Evolutionary conservation across 2,113 vertebrate genomes (phyloP).

Genomic region (Mobula birostris): DNA sequence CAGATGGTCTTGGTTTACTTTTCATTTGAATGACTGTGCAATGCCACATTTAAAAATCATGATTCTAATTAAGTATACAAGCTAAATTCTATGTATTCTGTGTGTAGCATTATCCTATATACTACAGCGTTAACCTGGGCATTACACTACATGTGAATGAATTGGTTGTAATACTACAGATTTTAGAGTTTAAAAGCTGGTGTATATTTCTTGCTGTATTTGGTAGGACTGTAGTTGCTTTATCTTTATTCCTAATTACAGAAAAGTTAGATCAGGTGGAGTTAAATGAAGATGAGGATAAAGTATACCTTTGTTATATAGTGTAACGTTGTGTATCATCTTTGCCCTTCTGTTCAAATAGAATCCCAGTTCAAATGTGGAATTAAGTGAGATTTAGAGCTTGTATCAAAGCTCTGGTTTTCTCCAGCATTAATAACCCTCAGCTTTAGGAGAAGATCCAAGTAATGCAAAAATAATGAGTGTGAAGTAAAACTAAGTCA

Average conservation of each 20-base stretch:
- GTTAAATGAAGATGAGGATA: background rate
- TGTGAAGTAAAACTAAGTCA: background rate
- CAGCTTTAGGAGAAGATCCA: background rate
- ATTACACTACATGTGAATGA: background rate
- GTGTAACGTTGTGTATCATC: background rate
- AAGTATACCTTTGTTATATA: background rate
- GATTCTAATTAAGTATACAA: background rate
- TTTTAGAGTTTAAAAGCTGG: background rate
- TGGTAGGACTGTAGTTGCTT: background rate
- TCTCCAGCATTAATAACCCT: background rate
- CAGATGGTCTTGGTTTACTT: background rate
- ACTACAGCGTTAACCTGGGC: background rate
- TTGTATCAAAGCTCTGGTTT: background rate
- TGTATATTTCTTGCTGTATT: background rate
- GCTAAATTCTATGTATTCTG: background rate
- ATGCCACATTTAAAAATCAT: background rate
- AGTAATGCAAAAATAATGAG: background rate
- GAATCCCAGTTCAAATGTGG: background rate
- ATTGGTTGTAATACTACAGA: background rate
- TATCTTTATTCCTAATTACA: background rate
- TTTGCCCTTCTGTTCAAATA: background rate
- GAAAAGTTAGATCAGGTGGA: background rate
- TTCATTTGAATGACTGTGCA: background rate
- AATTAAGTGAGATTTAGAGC: background rate
- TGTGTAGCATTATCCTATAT: background rate